phyloP scores from a whole-genome alignment of 2,888 invertebrate genomes.

The Hirtodrosophila alboralis region DNA sequence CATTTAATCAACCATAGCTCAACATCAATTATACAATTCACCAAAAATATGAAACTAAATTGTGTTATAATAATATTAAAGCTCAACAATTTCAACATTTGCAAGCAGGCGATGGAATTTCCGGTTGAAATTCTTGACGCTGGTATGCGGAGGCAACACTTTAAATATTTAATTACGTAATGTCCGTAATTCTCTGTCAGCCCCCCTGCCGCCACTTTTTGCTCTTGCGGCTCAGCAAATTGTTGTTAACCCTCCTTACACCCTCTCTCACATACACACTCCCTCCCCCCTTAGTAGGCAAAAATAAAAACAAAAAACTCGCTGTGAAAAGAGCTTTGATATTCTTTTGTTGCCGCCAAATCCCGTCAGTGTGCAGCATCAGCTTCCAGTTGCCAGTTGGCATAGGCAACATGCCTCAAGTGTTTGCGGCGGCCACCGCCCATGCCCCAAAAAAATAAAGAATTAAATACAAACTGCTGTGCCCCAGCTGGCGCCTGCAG shows the following conservation, averaged over 20 bases:
- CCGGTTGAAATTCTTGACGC: constrained; percentile 29
- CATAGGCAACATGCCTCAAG: constrained; percentile 67
- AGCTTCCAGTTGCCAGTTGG: constrained; percentile 48
- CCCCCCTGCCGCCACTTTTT: constrained; percentile 44
- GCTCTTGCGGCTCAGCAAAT: constrained; percentile 40
- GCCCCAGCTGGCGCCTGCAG: constrained; percentile 61
- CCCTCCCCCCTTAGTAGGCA: background rate
- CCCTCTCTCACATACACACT: background rate
- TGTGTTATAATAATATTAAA: constrained; percentile 33
- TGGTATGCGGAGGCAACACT: constrained; percentile 48
- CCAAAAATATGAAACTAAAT: constrained; percentile 1
- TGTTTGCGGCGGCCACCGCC: constrained; percentile 53
- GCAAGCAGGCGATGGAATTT: constrained; percentile 31
- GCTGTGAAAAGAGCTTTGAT: constrained; percentile 55
- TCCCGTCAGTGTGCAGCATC: constrained; percentile 44
- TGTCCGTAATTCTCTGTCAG: constrained; percentile 57
- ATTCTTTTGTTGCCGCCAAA: constrained; percentile 58
- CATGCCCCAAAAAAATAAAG: constrained; percentile 3
- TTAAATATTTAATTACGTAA: constrained; percentile 78
- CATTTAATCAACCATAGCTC: too few species aligned
- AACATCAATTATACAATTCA: background rate
- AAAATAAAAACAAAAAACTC: constrained; percentile 20
- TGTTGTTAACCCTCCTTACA: constrained; percentile 42
- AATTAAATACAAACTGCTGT: background rate
- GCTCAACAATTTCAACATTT: constrained; percentile 4